phyloP scores from a whole-genome alignment of 2,888 invertebrate genomes.

The Drosophila pegasa region DNA sequence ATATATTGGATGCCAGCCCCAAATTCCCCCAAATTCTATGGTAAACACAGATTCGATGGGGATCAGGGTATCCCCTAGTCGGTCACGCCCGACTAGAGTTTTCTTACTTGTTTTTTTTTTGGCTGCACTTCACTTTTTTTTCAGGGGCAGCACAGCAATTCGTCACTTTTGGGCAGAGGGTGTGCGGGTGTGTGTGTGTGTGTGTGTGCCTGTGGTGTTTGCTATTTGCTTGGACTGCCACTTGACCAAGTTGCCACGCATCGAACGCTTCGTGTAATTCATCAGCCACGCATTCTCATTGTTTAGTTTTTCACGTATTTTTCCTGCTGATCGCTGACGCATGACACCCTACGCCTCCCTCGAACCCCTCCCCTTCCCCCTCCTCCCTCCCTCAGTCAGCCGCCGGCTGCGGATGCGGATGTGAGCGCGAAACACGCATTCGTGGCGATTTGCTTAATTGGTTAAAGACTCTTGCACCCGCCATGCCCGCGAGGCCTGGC shows the following conservation, averaged over 20 bases:
- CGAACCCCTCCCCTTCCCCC: conserved; percentile 23
- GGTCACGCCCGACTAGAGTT: too few species aligned
- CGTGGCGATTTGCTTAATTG: conserved; percentile 72
- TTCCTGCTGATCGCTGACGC: conserved; percentile 68
- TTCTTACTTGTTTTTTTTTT: conserved; percentile 18
- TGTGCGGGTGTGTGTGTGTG: neutral
- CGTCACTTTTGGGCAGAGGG: conserved; percentile 47
- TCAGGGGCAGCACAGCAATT: conserved; percentile 71
- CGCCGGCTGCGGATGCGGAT: conserved; percentile 38
- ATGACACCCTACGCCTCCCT: conserved; percentile 47
- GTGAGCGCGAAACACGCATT: conserved; percentile 59
- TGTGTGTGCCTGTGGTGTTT: conserved; percentile 12
- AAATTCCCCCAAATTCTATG: too few species aligned
- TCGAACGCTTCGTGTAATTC: conserved; percentile 61
- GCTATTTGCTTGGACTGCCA: conserved; percentile 30
- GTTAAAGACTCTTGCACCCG: conserved; percentile 36
- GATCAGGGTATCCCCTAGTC: too few species aligned
- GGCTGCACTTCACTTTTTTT: conserved; percentile 59
- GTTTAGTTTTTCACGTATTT: conserved; percentile 42
- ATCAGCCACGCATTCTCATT: conserved; percentile 75
- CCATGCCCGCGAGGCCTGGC: conserved; percentile 2
- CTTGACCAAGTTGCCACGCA: conserved; percentile 60
- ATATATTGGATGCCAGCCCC: too few species aligned
- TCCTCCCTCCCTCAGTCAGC: neutral
- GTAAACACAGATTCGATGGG: too few species aligned